Base-by-base conservation (phyloP, 2,113 vertebrate genomes). In the Silurus meridionalis region DNA sequence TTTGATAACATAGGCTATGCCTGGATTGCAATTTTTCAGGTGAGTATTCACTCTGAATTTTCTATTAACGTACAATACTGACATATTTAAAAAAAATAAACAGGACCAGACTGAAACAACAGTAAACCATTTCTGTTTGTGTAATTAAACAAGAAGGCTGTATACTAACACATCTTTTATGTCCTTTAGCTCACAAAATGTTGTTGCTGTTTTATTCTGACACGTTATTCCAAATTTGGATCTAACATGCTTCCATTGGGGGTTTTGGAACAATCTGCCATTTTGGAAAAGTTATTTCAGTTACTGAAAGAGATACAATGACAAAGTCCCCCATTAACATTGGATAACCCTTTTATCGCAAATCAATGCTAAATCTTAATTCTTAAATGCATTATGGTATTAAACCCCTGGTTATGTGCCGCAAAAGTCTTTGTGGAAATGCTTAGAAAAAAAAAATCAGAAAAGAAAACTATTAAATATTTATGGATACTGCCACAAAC, bases 1-100 rank as follows among this genome's bases (percentile, higher is more conserved):
- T 99, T 99, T 0, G 98, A 99, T 91, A 99, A 99, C 93, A 99
- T 99, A 0, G 98, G 97, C 89, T 99, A 99, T 0, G 98, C 98
- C 89, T 99, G 98, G 98, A 99, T 99, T 0, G 98, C 98, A 0
- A 99, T 99, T 93, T 99, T 99, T 91, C 98, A 99, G 98, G 98
- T 99, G 89, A 83, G 37, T 57, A 21, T 87, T 78, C 52, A 28
- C 37, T 17, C 23, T 28, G 5, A 15, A 21, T 28, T 14, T 60
- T 61, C 0, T 15, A 28, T 15, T 57, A 9, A 25, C 5, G 2
- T 7, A 37, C 37, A 37, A 37, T 37, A 37, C 37, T 37, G 37
- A 37, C 37, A 37, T 37, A 37, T 37, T 37, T 37, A 37, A 37
- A 37, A 37, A 37, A 37, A 23, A 23, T 11, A 48, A 19, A 21